A percentile compares a stretch with the other conserved stretches of the same genome.
Conservation (phyloP, 2,888 invertebrate species). For the Eupeodes luniger region DNA sequence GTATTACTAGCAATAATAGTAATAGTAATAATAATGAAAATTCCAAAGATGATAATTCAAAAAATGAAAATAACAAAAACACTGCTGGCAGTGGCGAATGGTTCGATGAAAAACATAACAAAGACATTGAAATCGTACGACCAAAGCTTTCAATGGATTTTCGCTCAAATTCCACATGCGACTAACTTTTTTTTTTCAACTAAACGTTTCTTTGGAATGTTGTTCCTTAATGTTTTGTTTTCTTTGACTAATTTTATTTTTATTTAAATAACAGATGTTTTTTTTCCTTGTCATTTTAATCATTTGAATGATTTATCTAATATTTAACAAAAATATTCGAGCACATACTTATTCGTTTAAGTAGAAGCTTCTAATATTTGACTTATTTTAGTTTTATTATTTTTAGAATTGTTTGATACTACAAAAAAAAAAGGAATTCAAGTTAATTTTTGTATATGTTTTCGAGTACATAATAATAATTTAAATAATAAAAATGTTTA, state of each 20-base stretch:
- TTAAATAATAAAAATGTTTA: neutral
- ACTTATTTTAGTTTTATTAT: neutral
- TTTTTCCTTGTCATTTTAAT: neutral
- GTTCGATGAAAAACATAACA: conserved; percentile 48
- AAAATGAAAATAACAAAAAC: conserved; percentile 56
- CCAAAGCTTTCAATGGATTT: conserved; percentile 78
- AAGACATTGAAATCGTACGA: conserved; percentile 31
- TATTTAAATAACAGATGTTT: neutral
- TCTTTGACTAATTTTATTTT: conserved; percentile 44
- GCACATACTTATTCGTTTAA: neutral
- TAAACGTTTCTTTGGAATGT: neutral
- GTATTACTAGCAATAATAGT: conserved; percentile 60
- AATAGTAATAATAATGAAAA: conserved; percentile 61
- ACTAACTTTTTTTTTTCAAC: conserved; percentile 73
- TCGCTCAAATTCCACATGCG: conserved; percentile 80
- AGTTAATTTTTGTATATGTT: neutral
- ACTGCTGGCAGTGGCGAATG: conserved; percentile 67
- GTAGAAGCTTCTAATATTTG: neutral
- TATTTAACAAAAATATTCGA: neutral
- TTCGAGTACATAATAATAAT: neutral
- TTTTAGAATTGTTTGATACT: neutral
- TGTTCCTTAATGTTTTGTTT: neutral
- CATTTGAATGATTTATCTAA: conserved; percentile 15
- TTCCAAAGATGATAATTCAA: conserved; percentile 43
- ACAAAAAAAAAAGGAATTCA: neutral